phyloP scores from a whole-genome alignment of 2,113 vertebrate species.

The Alosa alosa region DNA sequence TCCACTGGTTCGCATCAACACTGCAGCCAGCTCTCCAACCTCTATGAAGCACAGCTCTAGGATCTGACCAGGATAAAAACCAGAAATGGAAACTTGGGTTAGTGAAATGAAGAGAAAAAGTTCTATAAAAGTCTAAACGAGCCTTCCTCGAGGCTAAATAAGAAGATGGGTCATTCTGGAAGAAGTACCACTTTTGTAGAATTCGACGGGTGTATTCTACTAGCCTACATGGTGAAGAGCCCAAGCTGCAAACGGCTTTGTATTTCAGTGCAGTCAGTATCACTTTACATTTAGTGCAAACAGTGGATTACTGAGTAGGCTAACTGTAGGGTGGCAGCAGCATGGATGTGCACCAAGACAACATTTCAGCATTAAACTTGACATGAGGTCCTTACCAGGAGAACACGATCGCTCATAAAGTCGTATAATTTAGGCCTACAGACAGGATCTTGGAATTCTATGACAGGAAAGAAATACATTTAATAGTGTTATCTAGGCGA shows the following conservation, averaged over 20 bases:
- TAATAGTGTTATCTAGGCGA: too few species aligned
- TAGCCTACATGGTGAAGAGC: background rate
- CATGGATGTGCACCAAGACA: background rate
- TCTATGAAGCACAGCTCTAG: background rate
- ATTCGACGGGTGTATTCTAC: background rate
- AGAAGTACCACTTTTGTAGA: background rate
- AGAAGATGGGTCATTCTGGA: background rate
- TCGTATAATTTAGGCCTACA: too few species aligned
- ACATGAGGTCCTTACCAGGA: background rate
- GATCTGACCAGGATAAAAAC: slow-evolving; percentile 6
- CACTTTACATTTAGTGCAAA: background rate
- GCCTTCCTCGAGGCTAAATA: slow-evolving; percentile 5
- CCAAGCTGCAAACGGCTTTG: background rate
- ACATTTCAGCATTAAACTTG: background rate
- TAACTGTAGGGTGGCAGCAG: background rate
- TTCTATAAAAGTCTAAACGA: background rate
- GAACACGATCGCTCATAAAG: too few species aligned
- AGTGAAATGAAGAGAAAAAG: background rate
- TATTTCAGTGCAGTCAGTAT: background rate
- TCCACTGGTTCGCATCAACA: background rate
- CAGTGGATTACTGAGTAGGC: background rate
- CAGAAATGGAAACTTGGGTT: slow-evolving; percentile 2
- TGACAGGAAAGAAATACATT: too few species aligned
- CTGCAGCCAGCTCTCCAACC: background rate
- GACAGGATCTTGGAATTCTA: too few species aligned